Evolutionary conservation across 2,113 vertebrate genomes (phyloP).

Genomic region (Cheirogaleus medius): DNA sequence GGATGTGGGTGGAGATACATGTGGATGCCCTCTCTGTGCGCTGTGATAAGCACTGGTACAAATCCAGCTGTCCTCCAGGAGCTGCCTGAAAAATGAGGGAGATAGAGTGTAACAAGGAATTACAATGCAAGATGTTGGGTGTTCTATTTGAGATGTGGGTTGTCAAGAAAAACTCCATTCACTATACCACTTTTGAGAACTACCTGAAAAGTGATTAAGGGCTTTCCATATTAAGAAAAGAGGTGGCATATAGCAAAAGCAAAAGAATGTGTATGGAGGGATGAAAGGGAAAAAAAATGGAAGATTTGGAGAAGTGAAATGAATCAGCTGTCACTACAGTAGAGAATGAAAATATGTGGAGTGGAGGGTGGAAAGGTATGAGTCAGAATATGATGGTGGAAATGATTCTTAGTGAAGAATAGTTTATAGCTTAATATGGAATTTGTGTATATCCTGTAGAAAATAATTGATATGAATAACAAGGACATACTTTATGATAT

Average conservation of each 20-base stretch:
- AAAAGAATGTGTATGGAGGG: not conserved
- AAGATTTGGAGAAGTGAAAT: not conserved
- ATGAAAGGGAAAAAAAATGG: not conserved
- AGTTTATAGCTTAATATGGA: not conserved
- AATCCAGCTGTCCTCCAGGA: not conserved
- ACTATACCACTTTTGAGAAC: not conserved
- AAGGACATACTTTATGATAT: not conserved
- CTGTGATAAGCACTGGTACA: not conserved
- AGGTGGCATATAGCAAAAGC: not conserved
- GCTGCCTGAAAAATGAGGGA: not conserved
- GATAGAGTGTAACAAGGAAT: not conserved
- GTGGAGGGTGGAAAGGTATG: rapidly evolving
- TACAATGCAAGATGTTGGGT: not conserved
- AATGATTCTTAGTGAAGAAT: not conserved
- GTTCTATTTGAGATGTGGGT: not conserved
- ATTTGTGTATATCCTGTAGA: not conserved
- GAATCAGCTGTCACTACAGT: not conserved
- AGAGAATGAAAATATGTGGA: not conserved
- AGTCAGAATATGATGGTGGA: not conserved
- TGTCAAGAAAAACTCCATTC: not conserved
- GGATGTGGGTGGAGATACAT: not conserved
- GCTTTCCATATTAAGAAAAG: not conserved
- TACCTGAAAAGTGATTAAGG: not conserved
- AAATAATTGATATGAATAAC: not conserved
- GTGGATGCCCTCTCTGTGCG: not conserved